A percentile compares a stretch with the other conserved stretches of the same genome.
phyloP scores from a whole-genome alignment of 2,797 vertebrate genomes.

The Dryobates pubescens region DNA sequence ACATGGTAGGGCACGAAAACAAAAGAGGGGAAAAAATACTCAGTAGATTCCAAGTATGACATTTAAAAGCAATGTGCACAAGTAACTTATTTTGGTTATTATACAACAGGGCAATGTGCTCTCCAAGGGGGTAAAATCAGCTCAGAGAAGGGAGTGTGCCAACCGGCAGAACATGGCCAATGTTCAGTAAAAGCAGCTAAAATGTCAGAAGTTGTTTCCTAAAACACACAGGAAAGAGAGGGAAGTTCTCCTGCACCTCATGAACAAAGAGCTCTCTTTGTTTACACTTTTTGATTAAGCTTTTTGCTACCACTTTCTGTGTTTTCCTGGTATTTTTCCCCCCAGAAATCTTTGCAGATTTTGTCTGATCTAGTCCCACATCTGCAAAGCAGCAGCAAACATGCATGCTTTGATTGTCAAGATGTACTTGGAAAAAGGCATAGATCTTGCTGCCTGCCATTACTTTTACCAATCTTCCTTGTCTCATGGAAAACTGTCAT shows the following conservation, averaged over 20 bases:
- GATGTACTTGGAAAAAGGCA: background rate
- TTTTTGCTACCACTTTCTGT: background rate
- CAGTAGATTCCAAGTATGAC: background rate
- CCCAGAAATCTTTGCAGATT: background rate
- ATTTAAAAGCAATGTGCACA: constrained; percentile 11
- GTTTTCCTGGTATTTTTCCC: background rate
- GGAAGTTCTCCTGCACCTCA: background rate
- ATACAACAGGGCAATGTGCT: background rate
- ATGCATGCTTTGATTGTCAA: background rate
- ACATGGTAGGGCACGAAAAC: background rate
- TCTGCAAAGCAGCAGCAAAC: background rate
- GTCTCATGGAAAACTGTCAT: background rate
- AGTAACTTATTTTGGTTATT: background rate
- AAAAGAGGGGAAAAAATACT: background rate
- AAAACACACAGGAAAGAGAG: background rate
- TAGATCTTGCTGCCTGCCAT: background rate
- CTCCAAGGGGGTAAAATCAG: background rate
- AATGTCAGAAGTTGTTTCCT: background rate
- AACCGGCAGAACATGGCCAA: background rate
- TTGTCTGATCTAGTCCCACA: background rate
- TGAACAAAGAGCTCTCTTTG: background rate
- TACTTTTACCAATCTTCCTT: background rate
- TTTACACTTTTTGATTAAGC: background rate
- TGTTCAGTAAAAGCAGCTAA: background rate
- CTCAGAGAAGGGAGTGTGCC: background rate